Evolutionary conservation across 2,888 invertebrate species (phyloP).

Genomic region (Lasioglossum morio): DNA sequence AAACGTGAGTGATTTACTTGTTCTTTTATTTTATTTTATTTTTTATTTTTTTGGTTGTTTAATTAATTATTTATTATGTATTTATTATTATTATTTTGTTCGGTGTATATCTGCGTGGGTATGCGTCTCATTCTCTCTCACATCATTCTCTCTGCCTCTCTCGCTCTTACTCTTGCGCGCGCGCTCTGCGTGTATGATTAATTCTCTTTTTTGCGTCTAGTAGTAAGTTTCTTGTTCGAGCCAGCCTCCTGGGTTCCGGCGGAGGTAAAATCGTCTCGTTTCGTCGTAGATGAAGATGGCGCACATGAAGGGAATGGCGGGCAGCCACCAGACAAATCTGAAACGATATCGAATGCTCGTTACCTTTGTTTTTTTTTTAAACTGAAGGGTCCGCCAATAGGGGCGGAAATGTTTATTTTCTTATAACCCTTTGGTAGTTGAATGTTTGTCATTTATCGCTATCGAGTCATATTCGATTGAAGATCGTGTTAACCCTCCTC

Average conservation of each 20-base stretch:
- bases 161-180: slow-evolving; percentile 69
- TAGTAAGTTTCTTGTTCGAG: slow-evolving; percentile 99
- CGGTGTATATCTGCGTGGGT: slow-evolving; percentile 79
- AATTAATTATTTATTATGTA: slow-evolving; percentile 36
- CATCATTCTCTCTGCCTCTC: slow-evolving; percentile 58
- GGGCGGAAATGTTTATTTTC: no score
- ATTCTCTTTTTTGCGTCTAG: slow-evolving; percentile 86
- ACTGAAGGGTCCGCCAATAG: no score
- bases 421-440: no score
- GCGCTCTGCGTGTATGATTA: slow-evolving; percentile 76
- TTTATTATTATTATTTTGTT: slow-evolving; percentile 37
- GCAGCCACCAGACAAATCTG: slow-evolving; percentile 99
- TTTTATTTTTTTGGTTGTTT: slow-evolving; percentile 37
- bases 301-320: slow-evolving; percentile 98
- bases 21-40: slow-evolving; percentile 16
- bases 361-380: no score
- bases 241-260: slow-evolving; percentile 99
- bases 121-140: slow-evolving; percentile 70
- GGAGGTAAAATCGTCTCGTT: slow-evolving; percentile 97
- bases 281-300: slow-evolving; percentile 99
- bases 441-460: no score
- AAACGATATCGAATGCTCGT: slow-evolving; percentile 63
- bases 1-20: slow-evolving; percentile 65
- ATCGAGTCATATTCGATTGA: no score
- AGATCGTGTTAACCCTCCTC: no score